These are phyloP conservation scores for Bombyx mandarina DNA, from an alignment of 1,140 invertebrate species.

Conservation along the genomic window DNA sequence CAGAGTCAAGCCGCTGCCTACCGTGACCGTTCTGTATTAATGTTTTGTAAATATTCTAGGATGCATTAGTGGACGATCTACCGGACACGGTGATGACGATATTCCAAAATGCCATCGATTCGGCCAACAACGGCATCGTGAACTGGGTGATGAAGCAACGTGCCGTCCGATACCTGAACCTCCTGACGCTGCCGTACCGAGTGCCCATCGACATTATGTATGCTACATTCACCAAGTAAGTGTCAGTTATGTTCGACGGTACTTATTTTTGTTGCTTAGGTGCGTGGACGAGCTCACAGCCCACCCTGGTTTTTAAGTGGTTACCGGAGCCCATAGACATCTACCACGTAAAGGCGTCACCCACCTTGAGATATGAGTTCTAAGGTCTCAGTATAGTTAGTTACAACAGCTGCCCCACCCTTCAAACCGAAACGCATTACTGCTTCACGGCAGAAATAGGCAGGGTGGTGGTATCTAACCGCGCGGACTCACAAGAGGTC, in stretches of 20 bases:
- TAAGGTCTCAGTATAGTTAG: too few species aligned
- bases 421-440: too few species aligned
- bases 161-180: conserved; percentile 83
- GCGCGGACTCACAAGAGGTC: too few species aligned
- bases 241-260: conserved; percentile 19
- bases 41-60: conserved; percentile 65
- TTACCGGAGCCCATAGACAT: too few species aligned
- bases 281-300: too few species aligned
- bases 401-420: too few species aligned
- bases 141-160: conserved; percentile 91
- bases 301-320: too few species aligned
- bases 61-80: conserved; percentile 87
- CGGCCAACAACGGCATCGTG: conserved; percentile 89
- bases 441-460: too few species aligned
- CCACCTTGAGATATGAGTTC: too few species aligned
- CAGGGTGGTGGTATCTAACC: too few species aligned
- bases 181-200: conserved; percentile 86
- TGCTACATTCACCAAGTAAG: conserved; percentile 87
- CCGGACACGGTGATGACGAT: conserved; percentile 88
- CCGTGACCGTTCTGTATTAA: background rate
- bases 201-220: conserved; percentile 89
- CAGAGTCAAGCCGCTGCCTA: too few species aligned
- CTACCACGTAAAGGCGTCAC: too few species aligned
- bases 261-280: background rate
- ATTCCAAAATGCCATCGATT: conserved; percentile 93